Conservation (phyloP, 2,113 vertebrate genomes). For the Sander vitreus region DNA sequence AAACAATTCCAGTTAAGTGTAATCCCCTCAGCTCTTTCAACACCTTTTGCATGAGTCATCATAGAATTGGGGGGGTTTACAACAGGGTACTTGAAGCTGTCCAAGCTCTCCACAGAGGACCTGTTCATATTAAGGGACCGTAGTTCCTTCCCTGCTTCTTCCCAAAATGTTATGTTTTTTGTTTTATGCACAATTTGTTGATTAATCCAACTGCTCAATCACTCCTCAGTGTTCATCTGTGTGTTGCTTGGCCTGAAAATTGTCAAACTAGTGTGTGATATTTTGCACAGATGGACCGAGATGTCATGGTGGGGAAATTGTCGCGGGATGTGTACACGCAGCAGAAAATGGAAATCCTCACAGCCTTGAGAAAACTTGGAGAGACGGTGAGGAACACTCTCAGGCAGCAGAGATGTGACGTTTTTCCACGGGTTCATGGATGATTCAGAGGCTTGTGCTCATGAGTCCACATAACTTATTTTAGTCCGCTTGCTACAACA, state of each 20-base stretch:
- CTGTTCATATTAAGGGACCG: no score
- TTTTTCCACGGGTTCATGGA: background rate
- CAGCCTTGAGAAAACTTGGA: conserved; percentile 94
- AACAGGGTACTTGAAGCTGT: no score
- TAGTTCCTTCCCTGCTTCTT: no score
- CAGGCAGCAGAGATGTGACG: background rate
- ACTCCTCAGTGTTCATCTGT: background rate
- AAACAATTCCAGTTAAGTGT: no score
- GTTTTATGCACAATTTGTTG: background rate
- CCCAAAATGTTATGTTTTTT: background rate
- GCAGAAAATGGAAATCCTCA: conserved; percentile 97
- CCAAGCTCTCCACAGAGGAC: no score
- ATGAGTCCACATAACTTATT: conserved; percentile 19
- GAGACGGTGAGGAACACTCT: conserved; percentile 89
- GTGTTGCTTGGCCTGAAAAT: background rate
- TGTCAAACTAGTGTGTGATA: conserved; percentile 49
- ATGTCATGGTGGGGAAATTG: conserved; percentile 96
- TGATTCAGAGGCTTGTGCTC: conserved; percentile 49
- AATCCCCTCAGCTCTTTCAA: no score
- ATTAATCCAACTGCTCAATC: background rate
- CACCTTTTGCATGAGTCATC: no score
- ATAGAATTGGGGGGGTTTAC: no score
- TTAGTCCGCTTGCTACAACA: conserved; percentile 1
- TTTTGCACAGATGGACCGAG: conserved; percentile 92
- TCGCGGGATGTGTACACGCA: conserved; percentile 88